Conservation (phyloP, 2,797 vertebrate species). For the Tragelaphus eurycerus region DNA sequence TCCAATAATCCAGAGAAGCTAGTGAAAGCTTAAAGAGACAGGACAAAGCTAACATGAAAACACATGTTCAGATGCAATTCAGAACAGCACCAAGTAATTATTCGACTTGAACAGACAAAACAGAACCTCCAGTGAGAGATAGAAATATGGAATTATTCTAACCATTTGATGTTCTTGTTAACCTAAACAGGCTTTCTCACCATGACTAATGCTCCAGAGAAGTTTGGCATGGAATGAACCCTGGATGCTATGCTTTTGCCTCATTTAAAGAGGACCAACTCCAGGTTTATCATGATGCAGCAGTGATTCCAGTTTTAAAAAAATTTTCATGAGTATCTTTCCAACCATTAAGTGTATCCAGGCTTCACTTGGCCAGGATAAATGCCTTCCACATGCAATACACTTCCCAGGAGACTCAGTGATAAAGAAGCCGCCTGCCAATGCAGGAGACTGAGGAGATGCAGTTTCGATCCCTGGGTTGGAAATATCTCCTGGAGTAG, state of each 20-base stretch:
- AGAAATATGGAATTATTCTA: neutral
- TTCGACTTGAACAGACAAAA: neutral
- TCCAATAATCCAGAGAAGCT: neutral
- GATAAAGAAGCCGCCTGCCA: neutral
- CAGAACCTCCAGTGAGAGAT: neutral
- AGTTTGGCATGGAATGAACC: neutral
- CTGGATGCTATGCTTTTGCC: neutral
- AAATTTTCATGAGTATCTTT: neutral
- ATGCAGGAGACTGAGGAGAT: neutral
- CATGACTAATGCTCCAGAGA: neutral
- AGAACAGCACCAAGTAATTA: neutral
- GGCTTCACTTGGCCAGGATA: neutral
- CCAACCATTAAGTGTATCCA: too few relatives aligned
- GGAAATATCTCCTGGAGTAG: neutral
- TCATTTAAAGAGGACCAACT: neutral
- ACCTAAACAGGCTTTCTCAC: neutral
- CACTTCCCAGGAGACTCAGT: neutral
- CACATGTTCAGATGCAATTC: neutral
- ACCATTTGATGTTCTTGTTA: slow-evolving; percentile 22
- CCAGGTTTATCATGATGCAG: neutral
- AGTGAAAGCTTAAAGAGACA: neutral
- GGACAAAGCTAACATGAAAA: slow-evolving; percentile 16
- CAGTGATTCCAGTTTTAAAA: neutral
- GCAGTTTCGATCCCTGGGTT: neutral
- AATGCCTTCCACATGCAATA: neutral